phyloP scores from a whole-genome alignment of 1,140 invertebrate species.

The Phocides pigmalion region DNA sequence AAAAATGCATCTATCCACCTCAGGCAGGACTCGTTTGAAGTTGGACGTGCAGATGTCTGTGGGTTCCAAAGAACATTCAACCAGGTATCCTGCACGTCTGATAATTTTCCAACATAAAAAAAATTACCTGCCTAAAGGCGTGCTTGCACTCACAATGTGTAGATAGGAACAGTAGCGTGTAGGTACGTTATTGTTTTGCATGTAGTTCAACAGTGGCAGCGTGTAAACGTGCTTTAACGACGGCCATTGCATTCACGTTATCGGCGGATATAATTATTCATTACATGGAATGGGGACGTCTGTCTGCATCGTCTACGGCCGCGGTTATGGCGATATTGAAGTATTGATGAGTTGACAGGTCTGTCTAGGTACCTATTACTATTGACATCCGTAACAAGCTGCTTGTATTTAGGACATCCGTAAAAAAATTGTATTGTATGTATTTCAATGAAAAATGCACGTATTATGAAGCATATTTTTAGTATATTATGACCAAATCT shows the following conservation, averaged over 20 bases:
- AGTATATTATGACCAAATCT: too few species aligned
- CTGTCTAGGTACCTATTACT: not conserved
- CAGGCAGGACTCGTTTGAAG: too few species aligned
- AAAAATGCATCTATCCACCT: too few species aligned
- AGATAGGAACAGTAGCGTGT: not conserved
- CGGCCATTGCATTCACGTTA: slow-evolving; percentile 47
- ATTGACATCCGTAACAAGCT: not conserved
- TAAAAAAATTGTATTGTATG: too few species aligned
- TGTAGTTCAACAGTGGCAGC: not conserved
- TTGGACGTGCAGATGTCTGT: too few species aligned
- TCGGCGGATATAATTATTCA: slow-evolving; percentile 50
- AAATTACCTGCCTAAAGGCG: too few species aligned
- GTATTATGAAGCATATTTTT: too few species aligned
- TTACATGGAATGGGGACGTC: slow-evolving; percentile 56
- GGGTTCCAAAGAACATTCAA: too few species aligned
- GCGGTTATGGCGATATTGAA: slow-evolving; percentile 41
- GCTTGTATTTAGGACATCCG: too few species aligned
- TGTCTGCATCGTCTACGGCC: slow-evolving; percentile 46
- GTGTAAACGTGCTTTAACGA: slow-evolving; percentile 31
- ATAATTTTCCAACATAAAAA: too few species aligned
- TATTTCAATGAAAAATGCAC: too few species aligned
- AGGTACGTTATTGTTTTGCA: not conserved
- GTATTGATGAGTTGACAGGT: not conserved
- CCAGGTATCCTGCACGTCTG: too few species aligned
- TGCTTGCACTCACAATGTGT: not conserved